phyloP scores from a whole-genome alignment of 2,888 invertebrate genomes.

The Eurois occulta region DNA sequence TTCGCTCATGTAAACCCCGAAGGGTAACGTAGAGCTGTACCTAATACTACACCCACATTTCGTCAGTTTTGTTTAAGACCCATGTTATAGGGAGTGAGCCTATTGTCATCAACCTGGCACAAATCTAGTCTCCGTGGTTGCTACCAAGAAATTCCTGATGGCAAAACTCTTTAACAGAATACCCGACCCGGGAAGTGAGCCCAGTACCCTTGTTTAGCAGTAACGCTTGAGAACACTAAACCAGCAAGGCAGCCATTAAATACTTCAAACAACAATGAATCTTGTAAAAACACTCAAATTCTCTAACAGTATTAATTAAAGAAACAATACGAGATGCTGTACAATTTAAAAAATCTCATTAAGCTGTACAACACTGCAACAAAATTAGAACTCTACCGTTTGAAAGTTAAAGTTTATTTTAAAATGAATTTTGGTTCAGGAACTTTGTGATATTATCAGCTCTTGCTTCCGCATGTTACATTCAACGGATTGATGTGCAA shows the following conservation, averaged over 20 bases:
- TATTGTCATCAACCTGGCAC: not conserved
- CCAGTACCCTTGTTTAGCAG: not conserved
- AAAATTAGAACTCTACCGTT: slow-evolving; percentile 10
- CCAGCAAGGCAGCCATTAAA: not conserved
- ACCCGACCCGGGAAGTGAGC: not conserved
- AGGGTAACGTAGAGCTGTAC: not conserved
- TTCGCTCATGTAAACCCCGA: not conserved
- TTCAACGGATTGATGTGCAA: slow-evolving; percentile 45
- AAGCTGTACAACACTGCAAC: not conserved
- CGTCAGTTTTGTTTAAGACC: no score
- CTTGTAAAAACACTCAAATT: slow-evolving; percentile 28
- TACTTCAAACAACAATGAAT: not conserved
- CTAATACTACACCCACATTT: not conserved
- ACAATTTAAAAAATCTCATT: slow-evolving; percentile 43
- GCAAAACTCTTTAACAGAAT: not conserved
- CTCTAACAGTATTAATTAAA: slow-evolving; percentile 42
- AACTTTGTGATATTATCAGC: slow-evolving; percentile 15
- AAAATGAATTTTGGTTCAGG: slow-evolving; percentile 18
- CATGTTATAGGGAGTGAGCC: no score
- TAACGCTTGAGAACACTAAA: not conserved
- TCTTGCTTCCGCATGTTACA: slow-evolving; percentile 47
- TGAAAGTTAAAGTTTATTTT: slow-evolving; percentile 23
- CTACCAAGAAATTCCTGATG: not conserved
- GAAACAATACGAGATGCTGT: slow-evolving; percentile 35
- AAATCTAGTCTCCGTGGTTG: not conserved